These are phyloP conservation scores for Drosophila hamatofila DNA, from an alignment of 2,888 invertebrate genomes.

Conservation along the genomic window DNA sequence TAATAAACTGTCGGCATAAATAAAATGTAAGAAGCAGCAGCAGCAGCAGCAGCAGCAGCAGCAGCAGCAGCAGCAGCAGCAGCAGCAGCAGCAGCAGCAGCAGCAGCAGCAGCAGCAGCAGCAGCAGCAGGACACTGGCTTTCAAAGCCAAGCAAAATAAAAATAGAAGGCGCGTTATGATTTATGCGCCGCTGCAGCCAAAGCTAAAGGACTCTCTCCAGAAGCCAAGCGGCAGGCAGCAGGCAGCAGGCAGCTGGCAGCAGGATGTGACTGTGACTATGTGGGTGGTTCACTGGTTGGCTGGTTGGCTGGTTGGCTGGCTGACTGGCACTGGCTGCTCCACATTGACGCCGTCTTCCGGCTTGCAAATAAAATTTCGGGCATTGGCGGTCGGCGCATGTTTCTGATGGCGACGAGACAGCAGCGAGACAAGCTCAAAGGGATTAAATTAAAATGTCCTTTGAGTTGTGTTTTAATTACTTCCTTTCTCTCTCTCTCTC, in stretches of 20 bases:
- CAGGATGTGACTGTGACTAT: conserved; percentile 5
- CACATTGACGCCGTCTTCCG: conserved; percentile 37
- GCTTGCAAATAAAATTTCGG: conserved; percentile 61
- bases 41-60: conserved; percentile 13
- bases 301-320: not conserved
- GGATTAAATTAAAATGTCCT: conserved; percentile 82
- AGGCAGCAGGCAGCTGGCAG: not conserved
- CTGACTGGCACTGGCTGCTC: conserved; percentile 13
- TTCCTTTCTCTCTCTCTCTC: conserved; percentile 51
- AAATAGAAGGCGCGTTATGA: conserved; percentile 64
- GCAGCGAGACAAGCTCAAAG: conserved; percentile 81
- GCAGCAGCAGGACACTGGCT: conserved; percentile 45
- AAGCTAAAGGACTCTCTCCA: conserved; percentile 5
- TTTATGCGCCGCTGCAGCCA: conserved; percentile 59
- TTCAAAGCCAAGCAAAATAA: conserved; percentile 47
- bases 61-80: conserved; percentile 22
- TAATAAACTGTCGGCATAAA: conserved; percentile 83
- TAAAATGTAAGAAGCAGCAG: conserved; percentile 62
- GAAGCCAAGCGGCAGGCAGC: not conserved
- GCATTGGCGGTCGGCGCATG: conserved; percentile 67
- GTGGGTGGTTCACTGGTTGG: not conserved
- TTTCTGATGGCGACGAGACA: conserved; percentile 82
- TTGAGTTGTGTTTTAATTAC: conserved; percentile 82
- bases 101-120: conserved; percentile 15
- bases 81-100: conserved; percentile 22